Base-by-base conservation (phyloP, 2,888 invertebrate genomes). In the Phoenoteleia sp. region DNA sequence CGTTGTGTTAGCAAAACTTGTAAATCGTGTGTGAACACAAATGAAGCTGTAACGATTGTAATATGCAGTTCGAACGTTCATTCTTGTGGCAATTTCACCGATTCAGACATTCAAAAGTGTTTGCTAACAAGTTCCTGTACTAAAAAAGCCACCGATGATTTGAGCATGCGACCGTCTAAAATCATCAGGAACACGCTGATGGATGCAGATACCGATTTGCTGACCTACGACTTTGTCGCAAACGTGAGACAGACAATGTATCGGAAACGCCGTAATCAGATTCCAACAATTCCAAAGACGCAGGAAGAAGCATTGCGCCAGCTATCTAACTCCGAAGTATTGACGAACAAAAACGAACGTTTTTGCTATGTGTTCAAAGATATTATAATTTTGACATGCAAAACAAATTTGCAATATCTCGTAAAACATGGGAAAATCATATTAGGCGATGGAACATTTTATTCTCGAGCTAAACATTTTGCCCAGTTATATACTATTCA, bases 401-500 rank as follows among this genome's bases (percentile, higher is more conserved):
- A 47, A 64, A 47, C 64, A 33, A 66, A 33, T 33, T 66, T 67
- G 11, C 33, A 52, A 36, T 67, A 52, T 52, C 11, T 52, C 13
- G 3, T n/a, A 4, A 27, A 21, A 29, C 15, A 36, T 21, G 29
- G 52, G 11, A 11, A 36, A 23, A 52, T 29, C 9, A 33, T 67
- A 52, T 67, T 67, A 11, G 36, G 33, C 3, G 52, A 52, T 17
- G 52, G 21, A 36, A 72, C 36, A 36, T 60, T 58, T 39, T 62
- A 74, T 62, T 25, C 3, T 9, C 2, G 62, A 9, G 5, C 60
- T 13, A 17, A 25, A 7, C 33, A 69, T 13, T 69, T 69, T 52
- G 54, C 52, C 11, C 54, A 69, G 11, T 36, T 54, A 21, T 69
- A 69, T 36, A 54, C 69, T n/a, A 54, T 69, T 19, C 42, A 52